Base-by-base conservation (phyloP, 2,113 vertebrate genomes). In the Salvelinus sp. region DNA sequence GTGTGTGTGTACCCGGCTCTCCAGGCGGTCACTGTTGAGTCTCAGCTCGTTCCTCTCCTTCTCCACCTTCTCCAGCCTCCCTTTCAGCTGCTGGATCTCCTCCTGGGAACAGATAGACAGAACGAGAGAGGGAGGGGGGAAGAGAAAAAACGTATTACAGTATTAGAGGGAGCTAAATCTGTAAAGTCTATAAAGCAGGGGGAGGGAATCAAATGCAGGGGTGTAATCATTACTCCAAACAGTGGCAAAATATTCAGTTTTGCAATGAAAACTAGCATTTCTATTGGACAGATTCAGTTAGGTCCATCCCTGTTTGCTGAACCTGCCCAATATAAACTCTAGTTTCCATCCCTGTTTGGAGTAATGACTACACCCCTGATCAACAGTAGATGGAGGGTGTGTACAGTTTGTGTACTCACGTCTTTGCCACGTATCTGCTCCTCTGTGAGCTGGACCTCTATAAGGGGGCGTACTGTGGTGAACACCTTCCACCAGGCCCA, bases 401-500 rank as follows among this genome's bases (percentile, higher is more conserved):
- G 50, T 63, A 23, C 60, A 62, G 58, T 38, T 28, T 33, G 50
- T 66, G 20, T 70, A 93, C 97, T 69, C 88, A 98, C 97, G 70
- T 99, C 96, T 87, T 95, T 98, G 83, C 93, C 96, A 0, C 96
- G 94, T 86, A 98, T 97, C 93, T 98, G 97, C 72, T 98, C 97
- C 86, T 99, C 97, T 0, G 95, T 97, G 73, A 98, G 95, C 90
- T 98, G 97, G 64, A 98, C 96, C 87, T 98, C 94, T 2, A 99
- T 96, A 75, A 99, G 95, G 48, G 97, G 97, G 57, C 96, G 91
- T 64, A 98, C 97, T 0, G 94, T 97, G 66, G 96, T 98, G 79
- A 99, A 97, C 58, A 98, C 91, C 80, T 96, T 97, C 97, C 97
- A 99, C 97, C 97, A 99, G 1, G 95, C 93, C 97, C 97, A 99